These are phyloP conservation scores for Mythimna lalbum DNA, from an alignment of 2,888 invertebrate species.

Conservation along the genomic window DNA sequence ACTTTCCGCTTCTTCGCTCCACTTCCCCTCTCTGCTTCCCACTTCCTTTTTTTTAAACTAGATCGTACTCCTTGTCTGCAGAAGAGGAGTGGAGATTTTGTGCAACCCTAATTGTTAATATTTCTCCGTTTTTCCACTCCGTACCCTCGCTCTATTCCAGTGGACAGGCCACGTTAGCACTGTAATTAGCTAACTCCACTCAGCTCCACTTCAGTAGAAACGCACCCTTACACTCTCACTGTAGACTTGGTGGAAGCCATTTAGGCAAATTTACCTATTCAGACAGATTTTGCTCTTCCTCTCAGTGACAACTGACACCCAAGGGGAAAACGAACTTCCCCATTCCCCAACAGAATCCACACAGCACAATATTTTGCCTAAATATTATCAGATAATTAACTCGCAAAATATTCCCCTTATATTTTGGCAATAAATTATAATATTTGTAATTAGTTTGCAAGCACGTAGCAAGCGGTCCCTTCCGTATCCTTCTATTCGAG, in stretches of 20 bases:
- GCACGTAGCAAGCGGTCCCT: constrained; percentile 57
- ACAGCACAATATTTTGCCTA: constrained; percentile 30
- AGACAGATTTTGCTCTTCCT: constrained; percentile 1
- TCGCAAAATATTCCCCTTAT: constrained; percentile 52
- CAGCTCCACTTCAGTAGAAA: too few species aligned
- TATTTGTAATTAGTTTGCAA: constrained; percentile 59
- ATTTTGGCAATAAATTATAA: constrained; percentile 58
- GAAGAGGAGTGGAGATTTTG: too few species aligned
- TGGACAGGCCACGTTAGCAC: too few species aligned
- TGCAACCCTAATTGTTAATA: too few species aligned
- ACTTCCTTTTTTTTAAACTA: too few species aligned
- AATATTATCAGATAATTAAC: constrained; percentile 60
- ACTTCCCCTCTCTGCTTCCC: too few species aligned
- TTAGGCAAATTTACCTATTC: neutral
- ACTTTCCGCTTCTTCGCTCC: too few species aligned
- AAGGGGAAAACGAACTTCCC: constrained; percentile 6
- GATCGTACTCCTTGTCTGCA: too few species aligned
- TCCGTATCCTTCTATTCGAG: constrained; percentile 33
- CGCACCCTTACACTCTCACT: neutral
- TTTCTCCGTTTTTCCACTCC: too few species aligned
- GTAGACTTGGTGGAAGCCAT: neutral
- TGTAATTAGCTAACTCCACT: too few species aligned
- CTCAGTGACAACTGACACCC: constrained; percentile 26
- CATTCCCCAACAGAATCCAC: constrained; percentile 2
- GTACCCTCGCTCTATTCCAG: too few species aligned